Percentiles rank a stretch among this genome's conserved stretches.
These are phyloP conservation scores for Cynaeus angustus DNA, from an alignment of 2,888 invertebrate species.

Conservation along the genomic window DNA sequence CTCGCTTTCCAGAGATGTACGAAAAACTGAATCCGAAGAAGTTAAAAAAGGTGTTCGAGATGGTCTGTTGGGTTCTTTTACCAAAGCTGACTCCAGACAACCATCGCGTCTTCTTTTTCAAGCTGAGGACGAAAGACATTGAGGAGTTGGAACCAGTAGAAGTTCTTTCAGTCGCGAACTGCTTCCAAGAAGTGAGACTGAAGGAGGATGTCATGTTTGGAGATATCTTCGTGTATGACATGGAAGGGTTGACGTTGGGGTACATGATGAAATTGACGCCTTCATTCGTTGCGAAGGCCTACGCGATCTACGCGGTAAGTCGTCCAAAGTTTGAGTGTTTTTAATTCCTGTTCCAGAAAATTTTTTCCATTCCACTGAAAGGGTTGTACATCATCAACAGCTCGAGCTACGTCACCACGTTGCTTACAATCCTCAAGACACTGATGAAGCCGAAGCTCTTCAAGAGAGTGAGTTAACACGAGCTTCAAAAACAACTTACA, in stretches of 20 bases:
- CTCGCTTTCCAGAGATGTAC: slow-evolving; percentile 63
- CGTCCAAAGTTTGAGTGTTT: slow-evolving; percentile 7
- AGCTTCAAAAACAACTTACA: no score
- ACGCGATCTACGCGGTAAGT: slow-evolving; percentile 71
- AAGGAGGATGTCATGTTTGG: slow-evolving; percentile 70
- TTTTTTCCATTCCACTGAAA: slow-evolving; percentile 69
- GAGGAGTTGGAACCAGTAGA: slow-evolving; percentile 65
- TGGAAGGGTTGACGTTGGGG: slow-evolving; percentile 67
- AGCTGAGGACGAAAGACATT: slow-evolving; percentile 8
- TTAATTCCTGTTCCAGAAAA: slow-evolving; percentile 70
- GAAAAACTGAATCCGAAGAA: slow-evolving; percentile 57
- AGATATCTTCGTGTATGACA: slow-evolving; percentile 72
- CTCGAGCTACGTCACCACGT: slow-evolving; percentile 65
- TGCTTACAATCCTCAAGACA: slow-evolving; percentile 69
- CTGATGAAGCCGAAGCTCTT: slow-evolving; percentile 71
- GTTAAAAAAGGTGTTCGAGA: slow-evolving; percentile 44
- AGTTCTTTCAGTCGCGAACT: slow-evolving; percentile 69
- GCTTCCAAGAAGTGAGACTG: slow-evolving; percentile 72
- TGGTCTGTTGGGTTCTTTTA: slow-evolving; percentile 6
- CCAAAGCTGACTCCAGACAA: slow-evolving; percentile 14
- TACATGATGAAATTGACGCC: slow-evolving; percentile 72
- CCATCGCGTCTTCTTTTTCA: slow-evolving; percentile 24
- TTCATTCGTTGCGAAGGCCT: slow-evolving; percentile 68
- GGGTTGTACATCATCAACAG: slow-evolving; percentile 72
- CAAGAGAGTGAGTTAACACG: slow-evolving; percentile 66